Evolutionary conservation across 2,888 invertebrate species (phyloP).

Genomic region (Muscina levida): DNA sequence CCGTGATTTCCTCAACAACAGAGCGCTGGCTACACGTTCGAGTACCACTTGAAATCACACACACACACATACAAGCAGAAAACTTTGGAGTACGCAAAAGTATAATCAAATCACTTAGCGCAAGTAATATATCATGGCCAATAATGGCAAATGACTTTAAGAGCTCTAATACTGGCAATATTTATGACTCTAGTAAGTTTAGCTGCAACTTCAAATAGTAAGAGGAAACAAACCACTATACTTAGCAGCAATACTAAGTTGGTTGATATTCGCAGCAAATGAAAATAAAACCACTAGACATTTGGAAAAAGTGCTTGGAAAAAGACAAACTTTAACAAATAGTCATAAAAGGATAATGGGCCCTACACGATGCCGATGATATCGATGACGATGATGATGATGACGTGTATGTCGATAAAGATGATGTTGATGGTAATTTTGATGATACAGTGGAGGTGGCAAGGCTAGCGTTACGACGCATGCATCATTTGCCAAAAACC

Average conservation of each 20-base stretch:
- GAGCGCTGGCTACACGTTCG: not conserved
- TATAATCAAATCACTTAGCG: slow-evolving; percentile 57
- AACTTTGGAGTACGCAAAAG: not conserved
- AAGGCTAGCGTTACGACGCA: too few relatives aligned
- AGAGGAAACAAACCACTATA: too few relatives aligned
- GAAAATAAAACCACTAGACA: not conserved
- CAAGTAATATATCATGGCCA: slow-evolving; percentile 57
- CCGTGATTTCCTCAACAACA: slow-evolving; percentile 24
- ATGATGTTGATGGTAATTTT: not conserved
- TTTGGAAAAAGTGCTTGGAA: not conserved
- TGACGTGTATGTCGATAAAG: not conserved
- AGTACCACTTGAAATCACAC: not conserved
- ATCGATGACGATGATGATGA: slow-evolving; percentile 18
- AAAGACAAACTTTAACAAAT: slow-evolving; percentile 54
- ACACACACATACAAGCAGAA: not conserved
- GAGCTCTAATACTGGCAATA: slow-evolving; percentile 55
- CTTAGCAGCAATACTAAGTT: too few relatives aligned
- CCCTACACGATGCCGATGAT: not conserved
- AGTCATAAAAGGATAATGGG: slow-evolving; percentile 63
- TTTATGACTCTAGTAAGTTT: slow-evolving; percentile 56
- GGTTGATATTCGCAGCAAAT: too few relatives aligned
- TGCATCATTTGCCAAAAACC: too few relatives aligned
- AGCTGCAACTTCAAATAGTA: slow-evolving; percentile 44
- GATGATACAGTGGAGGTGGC: not conserved
- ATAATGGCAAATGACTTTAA: slow-evolving; percentile 64